Conservation (phyloP, 2,888 invertebrate genomes). For the Lasius platythorax region DNA sequence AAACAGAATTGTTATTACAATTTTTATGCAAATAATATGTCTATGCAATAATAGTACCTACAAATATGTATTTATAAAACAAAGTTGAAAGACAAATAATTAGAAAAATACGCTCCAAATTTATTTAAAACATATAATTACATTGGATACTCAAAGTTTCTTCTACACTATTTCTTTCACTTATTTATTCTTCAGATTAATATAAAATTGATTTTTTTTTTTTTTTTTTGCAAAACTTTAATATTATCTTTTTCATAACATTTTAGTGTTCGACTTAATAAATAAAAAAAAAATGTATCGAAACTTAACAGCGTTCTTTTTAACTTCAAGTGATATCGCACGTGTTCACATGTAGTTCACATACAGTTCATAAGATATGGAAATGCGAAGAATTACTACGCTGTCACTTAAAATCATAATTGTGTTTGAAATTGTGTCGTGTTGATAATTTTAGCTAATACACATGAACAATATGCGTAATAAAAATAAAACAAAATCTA, state of each 20-base stretch:
- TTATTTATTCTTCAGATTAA: background rate
- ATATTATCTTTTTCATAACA: background rate
- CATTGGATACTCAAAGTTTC: background rate
- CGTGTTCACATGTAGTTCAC: background rate
- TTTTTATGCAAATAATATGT: background rate
- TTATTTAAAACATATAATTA: background rate
- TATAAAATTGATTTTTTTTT: background rate
- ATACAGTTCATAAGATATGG: background rate
- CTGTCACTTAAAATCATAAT: background rate
- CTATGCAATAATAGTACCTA: background rate
- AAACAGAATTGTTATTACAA: background rate
- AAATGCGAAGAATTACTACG: conserved; percentile 1
- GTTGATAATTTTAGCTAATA: background rate
- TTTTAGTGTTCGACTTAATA: background rate
- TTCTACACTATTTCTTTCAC: background rate
- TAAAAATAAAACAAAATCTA: background rate
- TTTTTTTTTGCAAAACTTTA: background rate
- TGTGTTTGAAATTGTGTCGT: too few relatives aligned
- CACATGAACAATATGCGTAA: background rate
- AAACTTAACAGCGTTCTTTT: background rate
- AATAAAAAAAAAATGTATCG: background rate
- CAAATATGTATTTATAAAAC: background rate
- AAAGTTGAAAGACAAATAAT: background rate
- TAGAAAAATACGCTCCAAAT: background rate
- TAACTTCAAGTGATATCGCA: background rate